phyloP scores from a whole-genome alignment of 2,888 invertebrate species.

The Clostera curtula region DNA sequence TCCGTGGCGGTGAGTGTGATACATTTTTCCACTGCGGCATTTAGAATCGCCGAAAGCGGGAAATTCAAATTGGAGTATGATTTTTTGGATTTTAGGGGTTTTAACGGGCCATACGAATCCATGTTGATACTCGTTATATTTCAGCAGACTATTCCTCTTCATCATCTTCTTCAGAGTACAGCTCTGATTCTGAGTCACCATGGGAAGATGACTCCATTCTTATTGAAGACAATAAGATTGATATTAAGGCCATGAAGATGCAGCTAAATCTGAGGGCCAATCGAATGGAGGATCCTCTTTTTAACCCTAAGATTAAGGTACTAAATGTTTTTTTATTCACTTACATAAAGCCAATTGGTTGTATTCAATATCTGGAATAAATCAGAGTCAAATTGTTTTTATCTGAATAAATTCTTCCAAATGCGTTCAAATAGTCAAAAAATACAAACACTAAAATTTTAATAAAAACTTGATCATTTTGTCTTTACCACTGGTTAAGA shows the following conservation, averaged over 20 bases:
- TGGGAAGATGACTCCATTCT: slow-evolving; percentile 62
- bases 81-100: slow-evolving; percentile 2
- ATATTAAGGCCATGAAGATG: slow-evolving; percentile 34
- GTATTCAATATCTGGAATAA: no score
- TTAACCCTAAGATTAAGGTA: slow-evolving; percentile 55
- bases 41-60: slow-evolving; percentile 39
- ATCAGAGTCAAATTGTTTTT: no score
- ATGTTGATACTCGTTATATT: no score
- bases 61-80: slow-evolving; percentile 31
- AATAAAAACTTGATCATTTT: no score
- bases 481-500: no score
- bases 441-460: no score
- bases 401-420: no score
- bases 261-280: slow-evolving; percentile 56
- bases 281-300: slow-evolving; percentile 57
- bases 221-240: slow-evolving; percentile 36
- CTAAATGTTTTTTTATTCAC: no score
- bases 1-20: slow-evolving; percentile 55
- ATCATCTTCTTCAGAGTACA: slow-evolving; percentile 57
- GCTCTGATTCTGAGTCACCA: slow-evolving; percentile 58
- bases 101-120: no score
- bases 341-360: no score
- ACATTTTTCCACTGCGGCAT: slow-evolving; percentile 12
- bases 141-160: slow-evolving; percentile 58
- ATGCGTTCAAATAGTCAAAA: no score